phyloP scores from a whole-genome alignment of 2,888 invertebrate species.

The Coelinius sp. region DNA sequence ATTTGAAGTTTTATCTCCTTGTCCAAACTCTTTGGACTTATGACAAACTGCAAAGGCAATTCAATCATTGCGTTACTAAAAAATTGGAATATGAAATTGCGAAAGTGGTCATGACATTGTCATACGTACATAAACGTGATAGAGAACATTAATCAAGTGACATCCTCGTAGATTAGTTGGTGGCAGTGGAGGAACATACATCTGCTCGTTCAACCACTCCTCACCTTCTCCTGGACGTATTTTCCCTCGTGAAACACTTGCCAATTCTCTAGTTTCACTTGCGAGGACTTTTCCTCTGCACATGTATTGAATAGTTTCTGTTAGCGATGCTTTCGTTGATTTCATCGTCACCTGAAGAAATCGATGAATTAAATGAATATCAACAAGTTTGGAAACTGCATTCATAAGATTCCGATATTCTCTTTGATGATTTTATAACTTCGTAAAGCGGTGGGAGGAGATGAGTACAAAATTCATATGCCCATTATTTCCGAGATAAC shows the following conservation, averaged over 20 bases:
- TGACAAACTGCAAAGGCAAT: conserved; percentile 80
- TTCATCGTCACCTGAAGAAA: conserved; percentile 78
- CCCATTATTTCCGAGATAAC: no score
- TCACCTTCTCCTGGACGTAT: conserved; percentile 86
- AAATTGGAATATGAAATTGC: not conserved
- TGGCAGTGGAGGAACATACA: conserved; percentile 94
- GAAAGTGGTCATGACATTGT: not conserved
- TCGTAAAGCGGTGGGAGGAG: no score
- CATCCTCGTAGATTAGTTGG: conserved; percentile 95
- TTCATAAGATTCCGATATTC: not conserved
- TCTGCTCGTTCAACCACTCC: conserved; percentile 89
- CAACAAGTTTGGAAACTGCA: not conserved
- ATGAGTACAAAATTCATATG: no score
- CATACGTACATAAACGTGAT: conserved; percentile 89
- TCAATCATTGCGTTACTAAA: not conserved
- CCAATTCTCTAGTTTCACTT: conserved; percentile 88
- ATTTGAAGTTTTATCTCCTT: conserved; percentile 93
- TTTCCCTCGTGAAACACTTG: conserved; percentile 84
- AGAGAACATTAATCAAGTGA: conserved; percentile 92
- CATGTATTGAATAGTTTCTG: conserved; percentile 91
- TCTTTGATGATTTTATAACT: no score
- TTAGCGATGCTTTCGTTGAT: conserved; percentile 87
- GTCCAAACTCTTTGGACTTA: conserved; percentile 91
- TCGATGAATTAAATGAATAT: not conserved
- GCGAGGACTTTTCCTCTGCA: conserved; percentile 89